Percentiles rank a stretch among this genome's conserved stretches.
Evolutionary conservation across 2,113 vertebrate species (phyloP).

Genomic region (Apteryx owenii): DNA sequence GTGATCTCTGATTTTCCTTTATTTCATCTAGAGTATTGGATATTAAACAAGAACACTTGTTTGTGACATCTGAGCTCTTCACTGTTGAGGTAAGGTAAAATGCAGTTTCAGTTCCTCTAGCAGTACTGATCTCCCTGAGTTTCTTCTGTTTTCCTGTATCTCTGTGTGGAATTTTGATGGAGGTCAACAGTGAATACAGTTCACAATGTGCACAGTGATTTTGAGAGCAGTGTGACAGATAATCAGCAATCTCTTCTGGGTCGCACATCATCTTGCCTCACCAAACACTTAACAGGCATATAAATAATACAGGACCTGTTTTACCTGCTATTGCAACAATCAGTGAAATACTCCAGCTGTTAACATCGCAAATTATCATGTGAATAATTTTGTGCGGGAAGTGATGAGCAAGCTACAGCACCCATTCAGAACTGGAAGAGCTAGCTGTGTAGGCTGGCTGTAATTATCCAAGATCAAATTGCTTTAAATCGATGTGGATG

Average conservation of each 20-base stretch:
- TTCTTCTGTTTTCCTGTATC: neutral
- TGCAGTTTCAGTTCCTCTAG: neutral
- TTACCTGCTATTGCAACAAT: neutral
- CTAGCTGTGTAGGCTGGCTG: neutral
- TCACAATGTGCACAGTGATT: neutral
- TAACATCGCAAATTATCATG: neutral
- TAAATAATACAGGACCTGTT: neutral
- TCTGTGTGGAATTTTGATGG: neutral
- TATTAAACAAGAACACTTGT: slow-evolving; percentile 82
- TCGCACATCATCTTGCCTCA: neutral
- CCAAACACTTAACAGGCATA: neutral
- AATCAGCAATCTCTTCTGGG: neutral
- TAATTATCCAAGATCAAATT: neutral
- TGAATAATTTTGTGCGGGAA: neutral
- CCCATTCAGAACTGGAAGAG: neutral
- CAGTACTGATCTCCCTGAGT: neutral
- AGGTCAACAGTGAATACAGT: neutral
- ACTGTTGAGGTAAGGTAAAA: slow-evolving; percentile 81
- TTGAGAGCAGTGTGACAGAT: neutral
- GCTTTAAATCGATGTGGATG: neutral
- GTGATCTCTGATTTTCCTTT: neutral
- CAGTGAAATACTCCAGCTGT: neutral
- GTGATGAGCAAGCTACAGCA: slow-evolving; percentile 11
- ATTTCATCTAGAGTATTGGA: slow-evolving; percentile 83
- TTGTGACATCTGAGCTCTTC: slow-evolving; percentile 84